These are phyloP conservation scores for Boulengeromyrus knoepffleri DNA, from an alignment of 2,113 vertebrate genomes.

Conservation along the genomic window DNA sequence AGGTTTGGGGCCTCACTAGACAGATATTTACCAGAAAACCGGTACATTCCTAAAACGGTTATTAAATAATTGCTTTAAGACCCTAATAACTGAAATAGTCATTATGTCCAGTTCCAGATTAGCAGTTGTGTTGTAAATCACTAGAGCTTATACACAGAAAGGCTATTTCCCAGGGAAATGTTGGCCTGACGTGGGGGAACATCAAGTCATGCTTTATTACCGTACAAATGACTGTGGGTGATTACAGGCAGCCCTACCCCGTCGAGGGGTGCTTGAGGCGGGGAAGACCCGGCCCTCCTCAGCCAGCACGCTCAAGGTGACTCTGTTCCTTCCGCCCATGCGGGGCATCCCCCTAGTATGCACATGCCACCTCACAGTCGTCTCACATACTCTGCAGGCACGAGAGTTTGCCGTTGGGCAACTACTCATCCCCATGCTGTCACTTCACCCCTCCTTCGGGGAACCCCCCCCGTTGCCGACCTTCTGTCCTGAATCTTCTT, in stretches of 20 bases:
- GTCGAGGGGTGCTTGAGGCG: neutral
- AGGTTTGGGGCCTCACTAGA: neutral
- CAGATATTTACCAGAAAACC: neutral
- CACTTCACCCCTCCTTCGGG: neutral
- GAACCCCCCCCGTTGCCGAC: no score
- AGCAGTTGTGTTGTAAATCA: neutral
- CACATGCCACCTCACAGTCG: neutral
- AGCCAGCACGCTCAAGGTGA: neutral
- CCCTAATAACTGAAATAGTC: neutral
- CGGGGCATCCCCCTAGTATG: neutral
- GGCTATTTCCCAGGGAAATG: neutral
- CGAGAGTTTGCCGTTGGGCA: neutral
- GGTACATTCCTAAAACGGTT: neutral
- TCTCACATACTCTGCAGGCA: neutral
- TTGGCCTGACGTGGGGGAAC: neutral
- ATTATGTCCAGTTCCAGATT: neutral
- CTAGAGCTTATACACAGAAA: neutral
- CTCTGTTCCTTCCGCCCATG: neutral
- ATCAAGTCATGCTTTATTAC: neutral
- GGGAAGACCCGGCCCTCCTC: neutral
- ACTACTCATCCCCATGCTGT: neutral
- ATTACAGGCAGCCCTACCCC: neutral
- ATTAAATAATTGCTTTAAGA: neutral
- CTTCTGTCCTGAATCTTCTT: neutral
- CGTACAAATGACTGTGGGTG: neutral